phyloP scores from a whole-genome alignment of 1,140 invertebrate species.

The Heliconius eleuchia region DNA sequence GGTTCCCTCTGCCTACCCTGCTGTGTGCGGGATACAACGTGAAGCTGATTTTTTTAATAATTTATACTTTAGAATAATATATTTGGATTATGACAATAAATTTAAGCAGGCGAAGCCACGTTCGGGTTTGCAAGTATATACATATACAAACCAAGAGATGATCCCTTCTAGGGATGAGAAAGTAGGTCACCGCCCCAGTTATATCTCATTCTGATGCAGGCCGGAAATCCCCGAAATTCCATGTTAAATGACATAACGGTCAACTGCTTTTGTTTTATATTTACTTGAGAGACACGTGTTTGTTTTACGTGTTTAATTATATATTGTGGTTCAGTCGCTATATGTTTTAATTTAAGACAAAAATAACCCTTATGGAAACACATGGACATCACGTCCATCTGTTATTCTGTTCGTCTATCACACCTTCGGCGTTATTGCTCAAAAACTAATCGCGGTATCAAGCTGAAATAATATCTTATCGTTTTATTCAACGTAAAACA shows the following conservation, averaged over 20 bases:
- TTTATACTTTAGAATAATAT: too few species aligned
- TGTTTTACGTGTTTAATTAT: not conserved
- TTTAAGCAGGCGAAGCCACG: too few species aligned
- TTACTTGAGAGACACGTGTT: not conserved
- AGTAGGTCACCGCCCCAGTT: not conserved
- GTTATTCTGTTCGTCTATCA: too few species aligned
- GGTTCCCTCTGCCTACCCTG: too few species aligned
- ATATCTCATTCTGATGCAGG: conserved; percentile 10
- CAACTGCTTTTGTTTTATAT: not conserved
- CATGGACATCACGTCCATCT: not conserved
- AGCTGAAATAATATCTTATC: too few species aligned
- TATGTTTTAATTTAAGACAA: not conserved
- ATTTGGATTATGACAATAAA: too few species aligned
- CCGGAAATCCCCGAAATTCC: not conserved
- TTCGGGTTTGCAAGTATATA: too few species aligned
- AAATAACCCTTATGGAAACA: not conserved
- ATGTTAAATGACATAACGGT: not conserved
- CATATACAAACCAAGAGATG: not conserved
- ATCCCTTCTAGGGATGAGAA: not conserved
- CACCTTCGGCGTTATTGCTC: too few species aligned
- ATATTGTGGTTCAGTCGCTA: not conserved
- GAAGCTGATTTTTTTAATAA: too few species aligned
- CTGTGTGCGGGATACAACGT: too few species aligned
- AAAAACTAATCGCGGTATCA: too few species aligned
- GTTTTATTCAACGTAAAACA: too few species aligned